phyloP scores from a whole-genome alignment of 2,797 vertebrate species.

The Taenioides sp. region DNA sequence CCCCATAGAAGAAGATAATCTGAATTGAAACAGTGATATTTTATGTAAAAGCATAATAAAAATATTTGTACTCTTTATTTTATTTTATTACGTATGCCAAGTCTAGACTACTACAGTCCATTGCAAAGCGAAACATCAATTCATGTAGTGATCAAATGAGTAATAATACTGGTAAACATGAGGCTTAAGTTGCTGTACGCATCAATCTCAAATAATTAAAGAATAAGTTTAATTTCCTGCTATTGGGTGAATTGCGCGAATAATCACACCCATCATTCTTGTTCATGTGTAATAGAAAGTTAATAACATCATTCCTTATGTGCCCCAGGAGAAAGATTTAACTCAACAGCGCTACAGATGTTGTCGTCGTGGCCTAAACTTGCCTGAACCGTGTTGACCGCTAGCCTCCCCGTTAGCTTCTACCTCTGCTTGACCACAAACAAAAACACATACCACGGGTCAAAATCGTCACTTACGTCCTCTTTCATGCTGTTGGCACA shows the following conservation, averaged over 20 bases:
- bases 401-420: conserved; percentile 43
- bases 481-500: background rate
- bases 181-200: background rate
- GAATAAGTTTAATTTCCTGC: background rate
- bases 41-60: background rate
- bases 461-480: conserved; percentile 49
- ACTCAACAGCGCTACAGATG: background rate
- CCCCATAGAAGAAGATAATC: background rate
- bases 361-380: conserved; percentile 39
- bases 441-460: conserved; percentile 4
- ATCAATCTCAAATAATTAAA: background rate
- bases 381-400: conserved; percentile 18
- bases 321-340: background rate
- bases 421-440: conserved; percentile 8
- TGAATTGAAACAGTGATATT: too few relatives aligned
- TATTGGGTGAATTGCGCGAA: background rate
- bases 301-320: background rate
- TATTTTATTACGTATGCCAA: background rate
- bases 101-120: background rate
- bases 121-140: background rate
- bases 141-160: background rate
- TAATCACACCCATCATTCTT: background rate
- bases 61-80: background rate
- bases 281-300: background rate
- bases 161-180: background rate